Base-by-base conservation (phyloP, 2,797 vertebrate species). In the Ispidina picta region DNA sequence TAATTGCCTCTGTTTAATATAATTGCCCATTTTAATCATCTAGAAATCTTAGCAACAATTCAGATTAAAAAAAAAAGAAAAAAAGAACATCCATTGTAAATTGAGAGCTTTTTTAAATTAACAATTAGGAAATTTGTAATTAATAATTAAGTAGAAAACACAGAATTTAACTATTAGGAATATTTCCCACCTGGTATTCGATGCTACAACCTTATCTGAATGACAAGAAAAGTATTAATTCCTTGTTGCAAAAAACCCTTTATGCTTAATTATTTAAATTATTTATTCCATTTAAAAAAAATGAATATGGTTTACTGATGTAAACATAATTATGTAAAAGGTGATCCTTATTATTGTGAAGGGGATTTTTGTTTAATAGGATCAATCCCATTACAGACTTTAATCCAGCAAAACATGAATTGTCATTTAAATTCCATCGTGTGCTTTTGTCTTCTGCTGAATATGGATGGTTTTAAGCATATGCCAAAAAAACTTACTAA, bases 361-460 rank as follows among this genome's bases (percentile, higher is more conserved):
- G 1, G 3, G 4, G 20, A 44, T 49, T 83, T 63, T 29, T 44
- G 28, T 74, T 83, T 80, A 59, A 64, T 56, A 64, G 21, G 58
- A 80, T 80, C 28, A 35, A 44, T 83, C 85, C 62, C 9, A 7
- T 79, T 64, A 46, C 29, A 75, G 75, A 16, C 5, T 15, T 25
- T 86, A 92, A 82, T 82, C 81, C 62, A 77, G 41, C 37, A 88
- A 73, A 77, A 54, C 8, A 39, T 73, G 56, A 95, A 73, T 56
- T 58, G 58, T 72, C 63, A 69, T 52, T 77, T 85, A 69, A 78
- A 78, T 92, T 90, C 65, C 73, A 85, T 76, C 83, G 77, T 52
- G 19, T 79, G 48, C 51, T 90, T 91, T 83, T 79, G 58, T 82
- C 78, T 91, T 91, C 83, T 92, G 63, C 76, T 83, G 80, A 89